A percentile compares a stretch with the other conserved stretches of the same genome.
These are phyloP conservation scores for Globodera rostochiensis DNA, from an alignment of 1,140 invertebrate genomes.

Conservation along the genomic window DNA sequence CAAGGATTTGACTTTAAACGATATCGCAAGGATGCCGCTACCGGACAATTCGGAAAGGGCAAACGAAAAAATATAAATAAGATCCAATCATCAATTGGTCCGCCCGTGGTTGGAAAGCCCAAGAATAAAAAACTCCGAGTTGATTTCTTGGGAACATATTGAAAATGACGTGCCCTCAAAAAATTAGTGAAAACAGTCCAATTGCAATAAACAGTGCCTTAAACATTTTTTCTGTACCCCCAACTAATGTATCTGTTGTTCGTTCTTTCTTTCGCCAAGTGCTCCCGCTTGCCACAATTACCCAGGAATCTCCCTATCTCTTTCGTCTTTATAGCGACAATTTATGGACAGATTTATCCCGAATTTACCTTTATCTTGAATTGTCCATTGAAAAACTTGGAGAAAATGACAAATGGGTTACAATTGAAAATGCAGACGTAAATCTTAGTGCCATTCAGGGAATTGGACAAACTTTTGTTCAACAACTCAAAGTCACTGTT, in stretches of 20 bases:
- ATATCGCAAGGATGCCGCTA: not conserved
- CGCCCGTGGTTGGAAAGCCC: too few relatives aligned
- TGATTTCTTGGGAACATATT: slow-evolving; percentile 19
- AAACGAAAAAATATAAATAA: slow-evolving; percentile 14
- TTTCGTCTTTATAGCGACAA: not conserved
- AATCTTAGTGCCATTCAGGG: slow-evolving; percentile 7
- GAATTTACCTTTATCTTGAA: slow-evolving; percentile 25
- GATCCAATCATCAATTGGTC: not conserved
- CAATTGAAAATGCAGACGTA: slow-evolving; percentile 2
- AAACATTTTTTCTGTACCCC: slow-evolving; percentile 26
- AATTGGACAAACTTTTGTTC: slow-evolving; percentile 35
- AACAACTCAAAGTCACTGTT: slow-evolving; percentile 19
- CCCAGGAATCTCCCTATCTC: not conserved
- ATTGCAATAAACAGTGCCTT: slow-evolving; percentile 11
- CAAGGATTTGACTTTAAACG: slow-evolving; percentile 18
- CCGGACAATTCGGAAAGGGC: not conserved
- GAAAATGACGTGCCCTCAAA: slow-evolving; percentile 13
- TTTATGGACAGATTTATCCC: slow-evolving; percentile 32
- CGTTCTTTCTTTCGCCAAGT: slow-evolving; percentile 27
- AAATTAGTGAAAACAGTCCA: slow-evolving; percentile 28
- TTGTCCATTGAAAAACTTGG: slow-evolving; percentile 11
- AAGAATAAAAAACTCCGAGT: not conserved
- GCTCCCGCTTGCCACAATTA: slow-evolving; percentile 22
- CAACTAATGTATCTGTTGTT: slow-evolving; percentile 25
- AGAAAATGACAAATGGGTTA: not conserved